phyloP scores from a whole-genome alignment of 1,140 invertebrate species.

The Geopemphigus sp. region DNA sequence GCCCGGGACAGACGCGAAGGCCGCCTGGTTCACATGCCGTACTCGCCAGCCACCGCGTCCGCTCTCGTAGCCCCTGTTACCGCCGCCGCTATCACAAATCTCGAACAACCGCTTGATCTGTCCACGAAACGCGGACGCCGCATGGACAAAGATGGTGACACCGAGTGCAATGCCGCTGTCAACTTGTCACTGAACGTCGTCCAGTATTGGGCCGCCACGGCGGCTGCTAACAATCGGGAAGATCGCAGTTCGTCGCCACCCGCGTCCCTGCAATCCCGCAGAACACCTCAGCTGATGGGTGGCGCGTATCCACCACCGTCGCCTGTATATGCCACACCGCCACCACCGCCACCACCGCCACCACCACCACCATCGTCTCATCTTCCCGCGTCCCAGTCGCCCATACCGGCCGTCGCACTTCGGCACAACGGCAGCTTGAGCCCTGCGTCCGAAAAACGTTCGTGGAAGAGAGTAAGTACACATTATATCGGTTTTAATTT shows the following conservation, averaged over 20 bases:
- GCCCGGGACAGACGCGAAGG: constrained; percentile 83
- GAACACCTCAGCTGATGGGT: neutral
- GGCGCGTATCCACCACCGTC: constrained; percentile 55
- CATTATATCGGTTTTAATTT: too few relatives aligned
- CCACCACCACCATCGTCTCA: neutral
- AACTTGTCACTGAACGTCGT: constrained; percentile 54
- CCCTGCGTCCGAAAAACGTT: constrained; percentile 63
- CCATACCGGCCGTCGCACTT: constrained; percentile 56
- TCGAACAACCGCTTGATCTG: constrained; percentile 82
- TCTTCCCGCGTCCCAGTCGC: constrained; percentile 56
- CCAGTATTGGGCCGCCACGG: constrained; percentile 35
- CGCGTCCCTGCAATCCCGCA: constrained; percentile 54
- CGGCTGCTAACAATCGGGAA: constrained; percentile 53
- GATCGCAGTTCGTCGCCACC: constrained; percentile 57
- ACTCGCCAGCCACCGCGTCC: constrained; percentile 52
- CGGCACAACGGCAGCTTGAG: constrained; percentile 58
- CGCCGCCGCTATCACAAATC: constrained; percentile 44
- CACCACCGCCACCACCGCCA: constrained; percentile 23
- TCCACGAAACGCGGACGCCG: constrained; percentile 69
- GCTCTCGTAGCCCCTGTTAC: constrained; percentile 52
- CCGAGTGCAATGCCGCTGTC: constrained; percentile 51
- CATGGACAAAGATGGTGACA: constrained; percentile 55
- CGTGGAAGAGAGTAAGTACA: constrained; percentile 60
- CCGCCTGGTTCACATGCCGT: constrained; percentile 61
- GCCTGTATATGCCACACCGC: neutral